A percentile compares a stretch with the other conserved stretches of the same genome.
Conservation (phyloP, 2,797 vertebrate genomes). For the Oryzias sinensis region DNA sequence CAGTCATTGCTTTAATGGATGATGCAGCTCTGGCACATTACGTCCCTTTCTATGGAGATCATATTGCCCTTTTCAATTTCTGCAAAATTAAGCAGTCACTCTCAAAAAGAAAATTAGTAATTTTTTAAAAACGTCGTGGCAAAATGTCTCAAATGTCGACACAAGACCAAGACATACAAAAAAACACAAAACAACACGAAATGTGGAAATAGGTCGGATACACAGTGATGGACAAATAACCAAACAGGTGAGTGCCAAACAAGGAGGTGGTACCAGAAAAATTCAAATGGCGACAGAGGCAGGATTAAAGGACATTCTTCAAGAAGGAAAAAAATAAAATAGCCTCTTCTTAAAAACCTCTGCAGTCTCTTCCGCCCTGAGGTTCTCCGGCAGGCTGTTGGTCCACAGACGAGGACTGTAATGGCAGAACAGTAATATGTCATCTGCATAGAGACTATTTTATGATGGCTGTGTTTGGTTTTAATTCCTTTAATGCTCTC, state of each 20-base stretch:
- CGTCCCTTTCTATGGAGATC: constrained; percentile 6
- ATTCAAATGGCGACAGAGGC: constrained; percentile 4
- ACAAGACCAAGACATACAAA: neutral
- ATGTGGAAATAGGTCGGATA: constrained; percentile 15
- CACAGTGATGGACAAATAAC: constrained; percentile 8
- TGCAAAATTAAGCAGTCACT: constrained; percentile 10
- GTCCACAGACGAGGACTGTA: no score
- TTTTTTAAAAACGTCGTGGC: constrained; percentile 21
- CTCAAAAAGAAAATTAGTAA: constrained; percentile 21
- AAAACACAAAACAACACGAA: neutral
- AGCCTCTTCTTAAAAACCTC: no score
- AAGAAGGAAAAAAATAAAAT: neutral
- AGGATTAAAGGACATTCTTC: neutral
- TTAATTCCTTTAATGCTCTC: no score
- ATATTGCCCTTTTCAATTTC: neutral
- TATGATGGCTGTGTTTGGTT: no score
- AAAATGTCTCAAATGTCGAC: constrained; percentile 11
- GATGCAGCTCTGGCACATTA: neutral
- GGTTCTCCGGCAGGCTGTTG: no score
- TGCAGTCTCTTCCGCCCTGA: no score
- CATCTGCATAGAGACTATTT: no score
- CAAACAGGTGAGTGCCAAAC: constrained; percentile 29
- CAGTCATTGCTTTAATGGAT: neutral
- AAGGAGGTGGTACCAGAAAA: constrained; percentile 18
- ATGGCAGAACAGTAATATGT: no score